Evolutionary conservation across 1,140 invertebrate species (phyloP).

Genomic region (Cryptotermes secundus): DNA sequence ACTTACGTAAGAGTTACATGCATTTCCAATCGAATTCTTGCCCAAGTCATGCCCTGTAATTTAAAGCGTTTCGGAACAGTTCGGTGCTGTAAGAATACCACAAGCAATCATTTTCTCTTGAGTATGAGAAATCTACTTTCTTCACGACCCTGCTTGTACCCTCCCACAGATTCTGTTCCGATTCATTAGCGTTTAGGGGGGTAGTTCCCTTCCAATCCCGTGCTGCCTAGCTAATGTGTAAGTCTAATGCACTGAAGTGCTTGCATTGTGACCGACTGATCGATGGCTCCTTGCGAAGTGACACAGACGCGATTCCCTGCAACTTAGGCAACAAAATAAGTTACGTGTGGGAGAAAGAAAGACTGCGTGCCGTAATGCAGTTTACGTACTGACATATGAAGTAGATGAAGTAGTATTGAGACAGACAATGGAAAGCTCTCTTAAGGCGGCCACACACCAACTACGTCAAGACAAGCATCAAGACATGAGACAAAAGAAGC

Average conservation of each 20-base stretch:
- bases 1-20: no score
- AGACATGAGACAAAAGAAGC: no score
- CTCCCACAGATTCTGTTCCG: background rate
- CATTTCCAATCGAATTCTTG: no score
- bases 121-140: background rate
- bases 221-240: background rate
- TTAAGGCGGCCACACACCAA: no score
- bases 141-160: background rate
- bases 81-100: no score
- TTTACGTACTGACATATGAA: no score
- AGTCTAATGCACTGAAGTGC: background rate
- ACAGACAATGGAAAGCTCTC: no score
- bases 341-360: background rate
- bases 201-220: background rate
- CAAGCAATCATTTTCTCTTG: background rate
- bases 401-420: no score
- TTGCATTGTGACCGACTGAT: background rate
- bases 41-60: no score
- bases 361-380: background rate
- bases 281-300: background rate
- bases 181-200: constrained; percentile 4
- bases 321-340: constrained; percentile 1
- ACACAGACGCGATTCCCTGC: background rate
- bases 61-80: no score
- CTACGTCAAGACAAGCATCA: no score